Evolutionary conservation across 2,113 vertebrate genomes (phyloP), one percentile per base, ranked within the genome.

Genomic region (Macrotis lagotis): DNA sequence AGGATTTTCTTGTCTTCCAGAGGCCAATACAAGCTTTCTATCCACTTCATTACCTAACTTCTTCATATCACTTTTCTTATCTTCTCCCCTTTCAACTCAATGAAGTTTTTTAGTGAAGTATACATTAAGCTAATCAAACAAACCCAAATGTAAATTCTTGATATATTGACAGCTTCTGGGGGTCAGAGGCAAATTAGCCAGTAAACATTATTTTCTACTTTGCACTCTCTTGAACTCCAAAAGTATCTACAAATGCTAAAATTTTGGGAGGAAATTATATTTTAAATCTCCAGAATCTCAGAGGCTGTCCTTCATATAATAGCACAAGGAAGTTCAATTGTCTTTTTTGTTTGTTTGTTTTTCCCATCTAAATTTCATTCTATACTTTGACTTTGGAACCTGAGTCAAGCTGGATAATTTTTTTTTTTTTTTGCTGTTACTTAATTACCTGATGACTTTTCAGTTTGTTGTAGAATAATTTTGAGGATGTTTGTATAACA

Each of bases 381-480:
- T 96, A 95, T 97, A 96, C 52, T 90, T 90, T 96, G 90, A 91
- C 91, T 93, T 47, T 89, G 55, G 96, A 96, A 94, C 95, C 89
- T 95, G 94, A 95, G 90, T 51, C 96, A 91, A 91, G 94, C 25
- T 55, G 91, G 50, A 91, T 47, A 93, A 92, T 92, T 96, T 95
- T 96, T 92, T 74, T 24, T 92, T 96, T 95, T 96, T 92, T 74
- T 24, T 91, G 50, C 50, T 49, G 83, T 91, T 97, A 90, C 47
- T 91, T 44, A 53, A 51, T 91, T 91, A 92, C 28, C 90, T 92
- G 97, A 95, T 66, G 91, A 25, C 90, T 96, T 74, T 96, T 96
- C 51, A 90, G 89, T 90, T 1, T 48, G 55, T 31, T 74, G 26
- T 47, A 48, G 44, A 94, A 31, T 47, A 90, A 51, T 89, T 90